Base-by-base conservation (phyloP, 2,888 invertebrate genomes). In the Quadriops clusia region DNA sequence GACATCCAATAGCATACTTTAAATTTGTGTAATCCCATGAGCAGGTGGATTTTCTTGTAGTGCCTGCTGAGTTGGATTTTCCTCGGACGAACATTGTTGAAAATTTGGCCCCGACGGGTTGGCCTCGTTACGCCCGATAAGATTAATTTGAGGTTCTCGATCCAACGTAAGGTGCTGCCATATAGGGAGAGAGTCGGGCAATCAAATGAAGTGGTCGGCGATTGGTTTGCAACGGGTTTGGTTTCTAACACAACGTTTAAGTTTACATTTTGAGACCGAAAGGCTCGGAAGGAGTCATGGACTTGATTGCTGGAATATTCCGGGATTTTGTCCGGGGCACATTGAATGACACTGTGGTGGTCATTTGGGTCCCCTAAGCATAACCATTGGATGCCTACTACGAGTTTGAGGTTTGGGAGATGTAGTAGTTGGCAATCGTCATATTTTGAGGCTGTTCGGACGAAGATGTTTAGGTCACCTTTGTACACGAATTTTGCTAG, bases 1-100 rank as follows among this genome's bases (percentile, higher is more conserved):
- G 95, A 95, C 73, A 95, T 93, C 97, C 95, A 97, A 64, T 97
- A 97, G 54, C 80, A 83, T 5, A 91, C 77, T 63, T 83, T 82
- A 41, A 84, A 72, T 44, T 84, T 78, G 50, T 94, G 93, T 30
- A 95, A 65, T 1, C 84, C 85, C 47, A 95, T 71, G 4, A 85
- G 78, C 3, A 94, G 64, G 53, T 89, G 77, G 17, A 94, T 76
- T 48, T 82, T 82, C 43, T 84, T 77, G 54, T 85, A 91, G 59
- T 97, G 97, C 0, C 97, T 70, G 43, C 91, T 91, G 3, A 98
- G 70, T 45, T 93, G 94, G 39, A 82, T 81, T 57, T 93, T 93
- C 32, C 84, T 72, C 8, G 87, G 84, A 7, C 83, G 71, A 27
- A 80, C 71, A 53, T 86, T 86, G 37, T 76, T 72, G 60, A 97